phyloP scores from a whole-genome alignment of 2,888 invertebrate species.

The Conomelus anceps region DNA sequence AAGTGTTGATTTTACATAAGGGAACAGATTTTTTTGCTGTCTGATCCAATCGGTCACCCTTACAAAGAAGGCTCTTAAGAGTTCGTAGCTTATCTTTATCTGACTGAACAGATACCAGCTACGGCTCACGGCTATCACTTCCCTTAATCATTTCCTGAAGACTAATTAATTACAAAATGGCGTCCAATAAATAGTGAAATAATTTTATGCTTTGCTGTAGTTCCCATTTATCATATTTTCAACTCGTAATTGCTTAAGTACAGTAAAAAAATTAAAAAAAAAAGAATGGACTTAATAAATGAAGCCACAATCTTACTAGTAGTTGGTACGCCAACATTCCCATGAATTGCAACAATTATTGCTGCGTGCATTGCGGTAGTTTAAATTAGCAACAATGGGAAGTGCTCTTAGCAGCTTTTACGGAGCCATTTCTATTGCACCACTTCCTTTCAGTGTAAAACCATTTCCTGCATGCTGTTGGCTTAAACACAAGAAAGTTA shows the following conservation, averaged over 20 bases:
- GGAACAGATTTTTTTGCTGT: too few species aligned
- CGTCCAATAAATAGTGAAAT: too few species aligned
- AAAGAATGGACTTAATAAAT: neutral
- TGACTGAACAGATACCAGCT: too few species aligned
- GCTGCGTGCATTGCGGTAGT: neutral
- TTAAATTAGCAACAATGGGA: neutral
- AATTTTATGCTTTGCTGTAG: too few species aligned
- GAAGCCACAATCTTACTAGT: neutral
- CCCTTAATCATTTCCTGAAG: too few species aligned
- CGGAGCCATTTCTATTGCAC: neutral
- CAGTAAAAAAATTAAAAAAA: neutral
- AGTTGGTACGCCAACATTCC: neutral
- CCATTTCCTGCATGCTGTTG: neutral
- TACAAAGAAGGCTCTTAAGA: too few species aligned
- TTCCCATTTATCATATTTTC: too few species aligned
- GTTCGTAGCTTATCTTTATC: too few species aligned
- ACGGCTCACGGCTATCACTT: too few species aligned
- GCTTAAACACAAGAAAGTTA: neutral
- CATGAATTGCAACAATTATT: neutral
- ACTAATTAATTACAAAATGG: too few species aligned
- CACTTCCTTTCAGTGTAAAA: neutral
- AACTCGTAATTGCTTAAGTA: neutral
- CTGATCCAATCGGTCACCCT: too few species aligned
- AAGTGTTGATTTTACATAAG: too few species aligned
- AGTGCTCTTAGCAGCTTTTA: neutral